A percentile compares a stretch with the other conserved stretches of the same genome.
Evolutionary conservation across 2,113 vertebrate species (phyloP).

Genomic region (Tachycineta bicolor): DNA sequence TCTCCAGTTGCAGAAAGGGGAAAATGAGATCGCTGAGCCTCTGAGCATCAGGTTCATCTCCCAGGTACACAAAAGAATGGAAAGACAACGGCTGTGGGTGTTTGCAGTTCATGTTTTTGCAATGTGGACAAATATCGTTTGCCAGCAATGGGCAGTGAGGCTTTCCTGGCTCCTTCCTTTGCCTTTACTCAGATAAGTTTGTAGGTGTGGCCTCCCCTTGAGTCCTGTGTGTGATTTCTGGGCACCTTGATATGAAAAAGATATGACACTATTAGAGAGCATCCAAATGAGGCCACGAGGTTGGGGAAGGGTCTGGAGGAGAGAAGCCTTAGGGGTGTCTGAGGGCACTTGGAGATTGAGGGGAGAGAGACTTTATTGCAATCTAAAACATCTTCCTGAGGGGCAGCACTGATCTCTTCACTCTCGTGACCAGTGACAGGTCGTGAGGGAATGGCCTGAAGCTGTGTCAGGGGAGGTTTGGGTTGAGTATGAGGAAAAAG

Average conservation of each 20-base stretch:
- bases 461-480: not conserved
- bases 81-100: accelerated
- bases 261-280: not conserved
- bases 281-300: not conserved
- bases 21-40: not conserved
- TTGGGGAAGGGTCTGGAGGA: not conserved
- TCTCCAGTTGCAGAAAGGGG: not conserved
- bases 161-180: not conserved
- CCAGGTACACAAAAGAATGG: accelerated
- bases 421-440: not conserved
- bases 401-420: not conserved
- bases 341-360: not conserved
- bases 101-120: accelerated
- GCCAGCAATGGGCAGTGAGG: accelerated
- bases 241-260: not conserved
- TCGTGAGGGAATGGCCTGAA: not conserved
- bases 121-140: accelerated
- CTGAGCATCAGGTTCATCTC: not conserved
- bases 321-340: not conserved
- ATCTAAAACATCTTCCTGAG: not conserved
- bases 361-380: not conserved
- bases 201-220: not conserved
- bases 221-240: not conserved
- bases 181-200: accelerated
- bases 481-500: not conserved